Evolutionary conservation across 2,888 invertebrate genomes (phyloP).

Genomic region (Eupithecia subfuscata): DNA sequence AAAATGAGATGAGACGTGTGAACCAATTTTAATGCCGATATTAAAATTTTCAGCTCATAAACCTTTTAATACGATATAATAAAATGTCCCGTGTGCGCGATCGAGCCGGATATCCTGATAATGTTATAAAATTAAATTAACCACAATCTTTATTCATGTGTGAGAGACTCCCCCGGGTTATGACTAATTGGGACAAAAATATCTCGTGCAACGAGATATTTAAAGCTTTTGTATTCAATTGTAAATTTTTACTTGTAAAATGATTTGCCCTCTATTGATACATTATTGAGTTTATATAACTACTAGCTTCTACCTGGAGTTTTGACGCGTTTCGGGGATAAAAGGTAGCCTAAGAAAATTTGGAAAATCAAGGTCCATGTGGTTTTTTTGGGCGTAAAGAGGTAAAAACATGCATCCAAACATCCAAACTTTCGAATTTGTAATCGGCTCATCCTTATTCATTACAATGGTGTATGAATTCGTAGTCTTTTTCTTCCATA

Average conservation of each 20-base stretch:
- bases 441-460: no score
- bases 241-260: background rate
- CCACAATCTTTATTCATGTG: conserved; percentile 25
- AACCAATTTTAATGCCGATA: conserved; percentile 19
- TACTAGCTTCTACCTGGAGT: background rate
- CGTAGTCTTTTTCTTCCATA: no score
- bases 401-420: no score
- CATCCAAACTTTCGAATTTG: no score
- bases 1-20: conserved; percentile 7
- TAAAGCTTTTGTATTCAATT: conserved; percentile 5
- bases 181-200: conserved; percentile 14
- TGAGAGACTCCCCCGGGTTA: conserved; percentile 17
- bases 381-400: background rate
- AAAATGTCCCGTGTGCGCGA: conserved; percentile 27
- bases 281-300: background rate
- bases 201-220: background rate
- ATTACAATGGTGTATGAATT: no score
- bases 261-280: background rate
- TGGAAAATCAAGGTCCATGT: no score
- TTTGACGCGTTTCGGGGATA: background rate
- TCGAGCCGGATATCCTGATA: conserved; percentile 28
- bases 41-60: conserved; percentile 34
- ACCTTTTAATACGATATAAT: conserved; percentile 34
- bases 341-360: background rate
- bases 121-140: conserved; percentile 33